Base-by-base conservation (phyloP, 2,797 vertebrate species). In the Takifugu rubripes region DNA sequence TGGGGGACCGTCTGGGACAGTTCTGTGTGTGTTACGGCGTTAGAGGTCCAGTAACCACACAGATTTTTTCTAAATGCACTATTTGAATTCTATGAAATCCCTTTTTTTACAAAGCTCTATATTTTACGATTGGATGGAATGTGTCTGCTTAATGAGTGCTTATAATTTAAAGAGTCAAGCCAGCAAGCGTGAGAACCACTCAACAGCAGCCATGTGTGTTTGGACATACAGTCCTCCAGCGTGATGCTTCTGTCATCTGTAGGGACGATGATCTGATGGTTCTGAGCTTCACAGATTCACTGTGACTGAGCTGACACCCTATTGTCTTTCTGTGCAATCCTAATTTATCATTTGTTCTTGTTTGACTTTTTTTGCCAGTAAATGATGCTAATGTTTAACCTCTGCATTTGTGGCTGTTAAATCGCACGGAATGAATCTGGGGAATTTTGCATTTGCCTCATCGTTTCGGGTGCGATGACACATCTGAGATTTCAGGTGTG, bases 301-400 rank as follows among this genome's bases (percentile, higher is more conserved):
- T 40, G 36, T 42, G 36, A 3, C 27, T 56, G 0, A 59, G 27
- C 63, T 55, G 60, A 68, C 6, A 36, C 48, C 27, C 61, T 50
- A 15, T 53, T 58, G 25, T 44, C 54, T 63, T 21, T 49, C 31
- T 42, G 8, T 44, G 26, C 56, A 74, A 68, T 42, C 70, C 36
- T 76, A 69, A 72, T 56, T 59, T 66, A 64, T 70, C 15, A n/a
- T 68, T 76, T 64, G 54, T 59, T 77, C 60, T 45, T 47, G 36
- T 49, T 59, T 50, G 57, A 44, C 57, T 57, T 21, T n/a, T 2
- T 66, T 75, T 66, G 47, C 10, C 65, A 79, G 45, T 88, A 84
- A 84, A 85, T 45, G 21, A 63, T 63, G 42, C 55, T 49, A 45
- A 72, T 33, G 26, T 69, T 79, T 72, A 49, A 61, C 29, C 64